Conservation (phyloP, 2,888 invertebrate species). For the Maniola hyperantus region DNA sequence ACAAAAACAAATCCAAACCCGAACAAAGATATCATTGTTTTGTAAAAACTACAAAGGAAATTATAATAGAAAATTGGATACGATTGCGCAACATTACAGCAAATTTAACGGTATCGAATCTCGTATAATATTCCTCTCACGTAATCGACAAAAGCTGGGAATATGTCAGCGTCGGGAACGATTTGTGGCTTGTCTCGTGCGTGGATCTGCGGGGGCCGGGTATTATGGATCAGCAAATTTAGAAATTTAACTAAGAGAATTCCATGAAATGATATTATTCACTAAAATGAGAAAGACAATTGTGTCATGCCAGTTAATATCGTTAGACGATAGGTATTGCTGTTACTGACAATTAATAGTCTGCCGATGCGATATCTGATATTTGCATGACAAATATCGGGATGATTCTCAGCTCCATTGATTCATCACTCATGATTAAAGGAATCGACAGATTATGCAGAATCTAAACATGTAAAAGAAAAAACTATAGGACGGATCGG, state of each 20-base stretch:
- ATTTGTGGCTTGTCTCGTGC: conserved; percentile 42
- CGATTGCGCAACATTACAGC: conserved; percentile 34
- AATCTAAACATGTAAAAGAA: no score
- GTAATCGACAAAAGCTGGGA: conserved; percentile 41
- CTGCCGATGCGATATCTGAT: no score
- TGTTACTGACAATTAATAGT: no score
- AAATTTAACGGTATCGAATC: conserved; percentile 37
- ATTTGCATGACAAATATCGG: no score
- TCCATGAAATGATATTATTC: conserved; percentile 6
- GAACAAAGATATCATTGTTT: not conserved
- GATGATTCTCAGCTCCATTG: no score
- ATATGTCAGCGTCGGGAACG: conserved; percentile 41
- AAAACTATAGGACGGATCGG: no score
- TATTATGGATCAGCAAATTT: conserved; percentile 38
- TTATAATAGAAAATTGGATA: conserved; percentile 31
- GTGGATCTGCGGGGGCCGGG: conserved; percentile 30
- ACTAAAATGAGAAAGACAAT: conserved; percentile 11
- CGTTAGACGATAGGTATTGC: no score
- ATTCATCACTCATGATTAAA: no score
- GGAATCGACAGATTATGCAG: no score
- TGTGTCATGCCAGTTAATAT: not conserved
- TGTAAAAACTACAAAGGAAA: conserved; percentile 11
- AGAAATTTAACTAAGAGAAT: conserved; percentile 32
- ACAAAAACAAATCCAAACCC: not conserved
- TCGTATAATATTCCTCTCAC: conserved; percentile 38